Conservation (phyloP, 2,888 invertebrate genomes). For the Priapulus caudatus region DNA sequence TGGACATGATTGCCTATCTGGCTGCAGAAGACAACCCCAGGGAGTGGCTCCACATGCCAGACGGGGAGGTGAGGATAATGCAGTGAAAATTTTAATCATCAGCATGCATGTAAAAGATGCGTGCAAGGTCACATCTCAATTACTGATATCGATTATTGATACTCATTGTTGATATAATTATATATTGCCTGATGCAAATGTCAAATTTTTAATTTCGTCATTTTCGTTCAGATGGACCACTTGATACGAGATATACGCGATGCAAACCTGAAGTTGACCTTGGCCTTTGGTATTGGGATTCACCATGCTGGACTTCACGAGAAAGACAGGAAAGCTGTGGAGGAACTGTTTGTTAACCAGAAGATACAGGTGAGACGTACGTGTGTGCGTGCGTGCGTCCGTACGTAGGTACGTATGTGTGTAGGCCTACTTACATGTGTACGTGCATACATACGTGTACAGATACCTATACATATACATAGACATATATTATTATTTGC, state of each 20-base stretch:
- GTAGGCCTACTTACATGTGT: too few species aligned
- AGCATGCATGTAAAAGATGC: too few species aligned
- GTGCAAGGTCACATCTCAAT: too few species aligned
- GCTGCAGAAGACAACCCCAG: constrained; percentile 85
- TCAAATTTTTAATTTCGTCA: constrained; percentile 5
- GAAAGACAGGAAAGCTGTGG: constrained; percentile 74
- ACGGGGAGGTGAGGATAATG: constrained; percentile 55
- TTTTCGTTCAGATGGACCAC: constrained; percentile 52
- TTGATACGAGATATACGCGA: constrained; percentile 50
- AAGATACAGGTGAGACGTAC: constrained; percentile 92
- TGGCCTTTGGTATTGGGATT: constrained; percentile 94
- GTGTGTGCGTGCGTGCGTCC: too few species aligned
- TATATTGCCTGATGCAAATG: too few species aligned
- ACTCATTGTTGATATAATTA: too few species aligned
- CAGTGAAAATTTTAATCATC: too few species aligned
- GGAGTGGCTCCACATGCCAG: constrained; percentile 80
- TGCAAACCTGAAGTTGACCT: constrained; percentile 74
- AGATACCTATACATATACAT: too few species aligned
- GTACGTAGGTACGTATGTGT: too few species aligned
- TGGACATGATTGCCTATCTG: constrained; percentile 77
- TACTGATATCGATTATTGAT: too few species aligned
- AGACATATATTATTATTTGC: too few species aligned
- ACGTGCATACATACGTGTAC: too few species aligned
- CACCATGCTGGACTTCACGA: constrained; percentile 97
- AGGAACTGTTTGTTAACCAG: constrained; percentile 83